Conservation (phyloP, 1,140 invertebrate genomes). For the Mactra quadrangularis region DNA sequence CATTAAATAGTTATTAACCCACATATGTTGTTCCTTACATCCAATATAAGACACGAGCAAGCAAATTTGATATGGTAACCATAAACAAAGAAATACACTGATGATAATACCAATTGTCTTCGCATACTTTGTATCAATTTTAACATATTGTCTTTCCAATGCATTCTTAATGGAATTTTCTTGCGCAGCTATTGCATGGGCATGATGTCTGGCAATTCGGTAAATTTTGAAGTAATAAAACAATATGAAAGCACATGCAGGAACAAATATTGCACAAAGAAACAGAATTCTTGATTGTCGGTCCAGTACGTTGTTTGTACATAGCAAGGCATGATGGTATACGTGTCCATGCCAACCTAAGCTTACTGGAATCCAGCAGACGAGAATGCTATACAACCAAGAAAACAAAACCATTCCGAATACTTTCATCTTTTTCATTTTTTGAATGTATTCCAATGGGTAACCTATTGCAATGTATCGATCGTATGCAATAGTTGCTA, state of each 20-base stretch:
- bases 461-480: slow-evolving; percentile 87
- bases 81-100: slow-evolving; percentile 87
- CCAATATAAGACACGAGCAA: slow-evolving; percentile 85
- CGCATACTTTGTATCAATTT: slow-evolving; percentile 85
- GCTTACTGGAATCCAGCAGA: slow-evolving; percentile 76
- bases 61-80: slow-evolving; percentile 88
- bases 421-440: slow-evolving; percentile 87
- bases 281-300: slow-evolving; percentile 66
- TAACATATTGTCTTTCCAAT: slow-evolving; percentile 67
- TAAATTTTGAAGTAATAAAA: slow-evolving; percentile 89
- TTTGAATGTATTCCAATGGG: slow-evolving; percentile 86
- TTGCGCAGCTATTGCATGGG: slow-evolving; percentile 88
- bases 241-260: slow-evolving; percentile 84
- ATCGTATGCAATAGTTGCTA: slow-evolving; percentile 88
- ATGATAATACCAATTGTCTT: slow-evolving; percentile 88
- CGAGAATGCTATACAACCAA: slow-evolving; percentile 85
- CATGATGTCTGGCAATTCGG: slow-evolving; percentile 87
- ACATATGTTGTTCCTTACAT: slow-evolving; percentile 85
- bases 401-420: slow-evolving; percentile 86
- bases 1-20: slow-evolving; percentile 85
- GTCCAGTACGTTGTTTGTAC: slow-evolving; percentile 72
- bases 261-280: slow-evolving; percentile 73
- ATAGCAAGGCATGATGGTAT: slow-evolving; percentile 85
- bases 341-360: slow-evolving; percentile 84
- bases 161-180: slow-evolving; percentile 85